Evolutionary conservation across 2,888 invertebrate species (phyloP), one percentile per base, ranked within the genome.

Genomic region (Panopea generosa): DNA sequence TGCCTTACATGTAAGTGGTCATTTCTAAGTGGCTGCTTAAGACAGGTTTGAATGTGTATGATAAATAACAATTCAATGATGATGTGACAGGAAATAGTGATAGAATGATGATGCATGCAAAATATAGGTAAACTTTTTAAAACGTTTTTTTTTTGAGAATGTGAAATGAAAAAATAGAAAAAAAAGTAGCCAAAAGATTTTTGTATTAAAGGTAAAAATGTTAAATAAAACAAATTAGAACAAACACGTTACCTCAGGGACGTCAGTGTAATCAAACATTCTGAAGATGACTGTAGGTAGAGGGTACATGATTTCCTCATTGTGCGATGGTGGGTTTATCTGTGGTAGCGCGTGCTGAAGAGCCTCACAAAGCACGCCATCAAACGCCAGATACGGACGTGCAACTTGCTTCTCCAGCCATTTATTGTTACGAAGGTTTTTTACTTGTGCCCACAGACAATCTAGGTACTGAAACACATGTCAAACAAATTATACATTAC

Each of bases 241-340:
- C n/a, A n/a, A n/a, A n/a, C n/a, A n/a, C n/a, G n/a, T n/a, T 63
- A 90, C 89, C 89, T 87, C 89, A 0, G 99, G 98, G 86, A 99
- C 98, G 93, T 99, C 99, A 0, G 99, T 98, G 92, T 99, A 98
- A 93, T 99, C 99, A 93, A 99, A 99, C 95, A 99, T 90, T 33
- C 94, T 95, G 93, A 98, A 99, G 43, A 99, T 96, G 1, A 98
- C 97, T 91, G 96, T 95, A 0, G 99, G 99, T 95, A 98, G 96
- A 0, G 99, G 99, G 93, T 99, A 99, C 26, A 95, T 94, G 90
- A 96, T 96, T 1, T 95, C 95, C 81, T 98, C 97, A 90, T 97
- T 96, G 93, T 99, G 99, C 0, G 97, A 96, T 3, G 99, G 98
- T 14, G 98, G 97, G 89, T 96, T 94, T 91, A 99, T 96, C 69